Evolutionary conservation across 2,113 vertebrate species (phyloP), one percentile per base, ranked within the genome.

Genomic region (Vombatus ursinus): DNA sequence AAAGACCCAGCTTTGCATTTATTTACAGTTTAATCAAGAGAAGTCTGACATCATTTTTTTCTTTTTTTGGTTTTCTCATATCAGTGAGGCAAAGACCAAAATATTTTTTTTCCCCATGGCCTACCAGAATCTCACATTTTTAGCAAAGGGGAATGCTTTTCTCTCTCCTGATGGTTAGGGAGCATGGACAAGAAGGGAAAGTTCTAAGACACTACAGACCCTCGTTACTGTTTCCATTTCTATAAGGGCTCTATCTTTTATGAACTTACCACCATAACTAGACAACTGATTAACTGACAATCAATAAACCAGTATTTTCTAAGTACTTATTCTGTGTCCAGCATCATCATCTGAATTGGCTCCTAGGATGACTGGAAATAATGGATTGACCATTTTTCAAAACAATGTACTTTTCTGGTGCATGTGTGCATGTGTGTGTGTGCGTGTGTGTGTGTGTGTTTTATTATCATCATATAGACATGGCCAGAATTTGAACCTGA

Each of bases 401-500:
- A 44, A 44, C 68, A 44, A 84, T 84, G 31, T 77, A 37, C 6
- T 44, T 84, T 84, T 84, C 5, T 84, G 37, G 37, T 77, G 14
- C n/a, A 12, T 68, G 61, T 94, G 28, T 50, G 50, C 10, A 11
- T 50, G 51, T 52, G 51, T 52, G 51, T 52, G 51, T 52, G 51
- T 52, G 52, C 3, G 52, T 53, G 52, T 53, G 52, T 25, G 6
- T 25, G 52, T 22, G 16, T n/a, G 68, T 93, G 31, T 48, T 95
- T 94, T 91, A 8, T 95, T 47, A 95, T 84, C 92, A 92, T 95
- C 91, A 54, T 31, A 90, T 10, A 92, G 68, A 91, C 3, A 26
- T 50, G 49, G 48, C 94, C 51, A 95, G 91, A 95, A 90, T 94
- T 92, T 95, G 92, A 97, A 96, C 84, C 48, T 89, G 9, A n/a